These are phyloP conservation scores for Drosophila barbarae DNA, from an alignment of 2,888 invertebrate genomes.

Conservation along the genomic window DNA sequence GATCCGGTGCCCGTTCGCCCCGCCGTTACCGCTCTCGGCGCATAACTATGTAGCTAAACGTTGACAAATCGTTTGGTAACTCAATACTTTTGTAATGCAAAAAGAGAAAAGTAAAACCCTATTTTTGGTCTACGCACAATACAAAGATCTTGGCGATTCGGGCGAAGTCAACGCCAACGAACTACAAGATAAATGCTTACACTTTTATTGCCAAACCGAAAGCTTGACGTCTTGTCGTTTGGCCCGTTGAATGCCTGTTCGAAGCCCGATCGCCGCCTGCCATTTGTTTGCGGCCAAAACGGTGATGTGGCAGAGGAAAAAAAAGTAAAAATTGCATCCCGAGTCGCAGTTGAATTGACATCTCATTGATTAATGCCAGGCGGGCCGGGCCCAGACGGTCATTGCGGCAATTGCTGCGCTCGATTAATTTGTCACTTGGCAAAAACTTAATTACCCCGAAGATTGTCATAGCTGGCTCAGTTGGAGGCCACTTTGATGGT, in stretches of 20 bases:
- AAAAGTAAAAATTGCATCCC: constrained; percentile 51
- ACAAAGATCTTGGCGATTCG: constrained; percentile 27
- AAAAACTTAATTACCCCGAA: constrained; percentile 66
- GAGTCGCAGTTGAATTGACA: constrained; percentile 47
- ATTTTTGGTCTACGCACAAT: constrained; percentile 66
- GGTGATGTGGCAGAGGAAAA: neutral
- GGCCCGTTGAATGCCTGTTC: constrained; percentile 24
- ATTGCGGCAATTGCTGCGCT: constrained; percentile 41
- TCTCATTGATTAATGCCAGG: constrained; percentile 62
- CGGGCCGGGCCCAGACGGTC: constrained; percentile 35
- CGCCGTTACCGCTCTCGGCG: constrained; percentile 6
- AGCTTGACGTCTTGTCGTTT: constrained; percentile 54
- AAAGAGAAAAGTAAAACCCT: constrained; percentile 57
- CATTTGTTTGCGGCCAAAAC: constrained; percentile 44
- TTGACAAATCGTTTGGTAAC: constrained; percentile 75
- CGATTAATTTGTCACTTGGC: constrained; percentile 50
- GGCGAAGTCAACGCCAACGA: constrained; percentile 33
- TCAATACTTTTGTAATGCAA: constrained; percentile 72
- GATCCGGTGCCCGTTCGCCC: constrained; percentile 17
- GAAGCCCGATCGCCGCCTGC: constrained; percentile 10
- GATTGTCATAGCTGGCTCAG: constrained; percentile 69
- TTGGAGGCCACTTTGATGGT: constrained; percentile 55
- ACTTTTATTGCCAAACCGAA: constrained; percentile 71
- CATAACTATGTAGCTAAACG: constrained; percentile 52
- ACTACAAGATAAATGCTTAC: constrained; percentile 72